A percentile compares a stretch with the other conserved stretches of the same genome.
Conservation (phyloP, 2,113 vertebrate genomes). For the Phaethon lepturus region DNA sequence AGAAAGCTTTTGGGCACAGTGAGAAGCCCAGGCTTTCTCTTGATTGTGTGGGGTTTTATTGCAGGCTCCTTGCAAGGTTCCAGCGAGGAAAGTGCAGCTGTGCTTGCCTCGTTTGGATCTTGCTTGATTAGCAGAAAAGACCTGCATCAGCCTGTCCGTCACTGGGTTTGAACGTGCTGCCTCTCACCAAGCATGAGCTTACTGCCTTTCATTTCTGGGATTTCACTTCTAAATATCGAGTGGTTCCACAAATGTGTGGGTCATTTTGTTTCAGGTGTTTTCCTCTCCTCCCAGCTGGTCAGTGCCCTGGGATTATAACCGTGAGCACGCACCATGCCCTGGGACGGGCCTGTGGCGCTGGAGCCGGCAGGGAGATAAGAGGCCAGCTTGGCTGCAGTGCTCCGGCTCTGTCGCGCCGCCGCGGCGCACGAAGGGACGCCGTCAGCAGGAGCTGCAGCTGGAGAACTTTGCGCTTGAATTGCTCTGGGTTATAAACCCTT, state of each 20-base stretch:
- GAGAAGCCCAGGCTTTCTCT: not conserved
- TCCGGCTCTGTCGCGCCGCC: fast-evolving
- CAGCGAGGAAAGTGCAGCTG: not conserved
- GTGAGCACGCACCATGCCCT: fast-evolving
- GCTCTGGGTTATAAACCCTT: not conserved
- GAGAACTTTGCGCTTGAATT: not conserved
- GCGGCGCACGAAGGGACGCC: fast-evolving
- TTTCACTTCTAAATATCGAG: not conserved
- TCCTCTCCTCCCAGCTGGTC: not conserved
- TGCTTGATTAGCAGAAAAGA: not conserved
- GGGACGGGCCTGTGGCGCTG: not conserved
- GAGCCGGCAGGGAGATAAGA: not conserved
- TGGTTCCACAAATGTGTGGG: not conserved
- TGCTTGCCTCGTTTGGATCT: not conserved
- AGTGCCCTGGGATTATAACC: not conserved
- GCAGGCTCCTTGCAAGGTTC: not conserved
- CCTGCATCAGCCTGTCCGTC: not conserved
- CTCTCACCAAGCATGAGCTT: fast-evolving
- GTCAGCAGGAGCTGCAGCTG: not conserved
- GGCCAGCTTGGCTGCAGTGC: fast-evolving
- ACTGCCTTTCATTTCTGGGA: not conserved
- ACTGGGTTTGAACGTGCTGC: not conserved
- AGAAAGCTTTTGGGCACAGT: not conserved
- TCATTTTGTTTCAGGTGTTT: not conserved
- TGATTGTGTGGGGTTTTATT: not conserved